Evolutionary conservation across 2,888 invertebrate genomes (phyloP), one percentile per base, ranked within the genome.

Genomic region (Onchidella celtica): DNA sequence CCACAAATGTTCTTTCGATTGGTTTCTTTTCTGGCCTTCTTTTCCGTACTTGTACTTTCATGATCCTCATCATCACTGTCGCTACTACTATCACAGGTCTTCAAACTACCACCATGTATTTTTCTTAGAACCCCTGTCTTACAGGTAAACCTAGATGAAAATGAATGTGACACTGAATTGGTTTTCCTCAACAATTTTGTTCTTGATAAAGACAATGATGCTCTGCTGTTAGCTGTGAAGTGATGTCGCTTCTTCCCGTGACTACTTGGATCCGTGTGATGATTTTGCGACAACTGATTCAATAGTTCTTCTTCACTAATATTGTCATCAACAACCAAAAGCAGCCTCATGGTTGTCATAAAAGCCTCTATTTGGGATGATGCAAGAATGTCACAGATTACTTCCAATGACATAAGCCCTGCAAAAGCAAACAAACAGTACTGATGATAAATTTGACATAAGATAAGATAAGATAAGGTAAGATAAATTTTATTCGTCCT

Each of bases 301-400:
- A 77, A 34, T 2, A 77, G 68, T 55, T 77, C 68, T 27, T 77
- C 68, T 57, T 68, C n/a, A 0, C 34, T 68, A 24, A 77, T 34
- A 68, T 24, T 9, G 29, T 68, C 77, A 68, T 77, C 68, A 17
- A 77, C 36, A 34, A 77, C 27, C 29, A 68, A 55, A 17, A 77
- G 55, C 14, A 40, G 55, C 27, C 68, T 36, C 77, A 77, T 77
- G 29, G 3, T 57, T 32, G 4, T n/a, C n/a, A n/a, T n/a, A n/a
- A n/a, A n/a, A n/a, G n/a, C n/a, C n/a, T n/a, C n/a, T n/a, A n/a
- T n/a, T n/a, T n/a, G n/a, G n/a, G n/a, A n/a, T n/a, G n/a, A n/a
- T n/a, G n/a, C n/a, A n/a, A n/a, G n/a, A n/a, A n/a, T n/a, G n/a
- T n/a, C n/a, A n/a, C n/a, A n/a, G n/a, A n/a, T n/a, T n/a, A n/a